Percentiles rank a stretch among this genome's conserved stretches.
These are phyloP conservation scores for Trachelus stipa DNA, from an alignment of 2,888 invertebrate genomes.

Conservation along the genomic window DNA sequence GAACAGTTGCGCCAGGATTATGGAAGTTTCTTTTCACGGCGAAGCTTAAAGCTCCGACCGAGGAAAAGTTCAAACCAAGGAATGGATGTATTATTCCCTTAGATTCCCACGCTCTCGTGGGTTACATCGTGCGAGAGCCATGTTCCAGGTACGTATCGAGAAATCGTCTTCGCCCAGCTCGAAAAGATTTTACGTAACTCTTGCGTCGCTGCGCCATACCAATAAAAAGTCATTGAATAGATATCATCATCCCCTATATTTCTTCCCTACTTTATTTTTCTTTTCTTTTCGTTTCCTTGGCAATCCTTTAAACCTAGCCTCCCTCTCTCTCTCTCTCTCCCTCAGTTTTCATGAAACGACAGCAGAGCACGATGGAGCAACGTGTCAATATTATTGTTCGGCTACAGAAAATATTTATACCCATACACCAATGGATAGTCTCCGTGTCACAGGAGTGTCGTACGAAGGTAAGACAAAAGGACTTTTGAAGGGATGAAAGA, in stretches of 20 bases:
- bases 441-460: background rate
- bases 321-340: too few relatives aligned
- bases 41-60: conserved; percentile 43
- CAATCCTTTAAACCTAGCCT: background rate
- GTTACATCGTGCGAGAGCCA: conserved; percentile 18
- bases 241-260: background rate
- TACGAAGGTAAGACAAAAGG: background rate
- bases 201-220: background rate
- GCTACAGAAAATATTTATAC: background rate
- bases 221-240: background rate
- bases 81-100: conserved; percentile 43
- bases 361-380: too few relatives aligned
- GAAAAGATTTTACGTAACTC: background rate
- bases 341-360: too few relatives aligned
- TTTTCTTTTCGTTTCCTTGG: background rate
- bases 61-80: conserved; percentile 24
- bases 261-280: background rate
- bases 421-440: background rate
- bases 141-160: background rate
- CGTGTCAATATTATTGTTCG: background rate
- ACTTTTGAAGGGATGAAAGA: background rate
- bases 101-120: conserved; percentile 37
- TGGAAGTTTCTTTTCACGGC: conserved; percentile 48
- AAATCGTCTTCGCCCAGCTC: background rate
- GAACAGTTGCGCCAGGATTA: conserved; percentile 41